Evolutionary conservation across 2,113 vertebrate genomes (phyloP).

Genomic region (Atrichornis clamosus): DNA sequence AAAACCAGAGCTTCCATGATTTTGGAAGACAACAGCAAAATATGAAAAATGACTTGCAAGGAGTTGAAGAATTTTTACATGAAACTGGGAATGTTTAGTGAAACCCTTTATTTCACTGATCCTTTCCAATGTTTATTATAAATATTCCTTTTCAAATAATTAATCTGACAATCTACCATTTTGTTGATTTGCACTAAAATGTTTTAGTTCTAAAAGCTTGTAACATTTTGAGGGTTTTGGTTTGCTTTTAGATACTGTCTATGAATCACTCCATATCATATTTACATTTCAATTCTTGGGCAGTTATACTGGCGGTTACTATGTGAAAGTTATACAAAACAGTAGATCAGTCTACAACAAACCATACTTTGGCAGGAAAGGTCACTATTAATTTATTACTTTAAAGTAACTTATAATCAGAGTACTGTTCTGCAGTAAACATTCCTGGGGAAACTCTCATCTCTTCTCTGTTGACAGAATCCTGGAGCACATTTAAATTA

Average conservation of each 20-base stretch:
- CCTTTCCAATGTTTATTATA: slow-evolving; percentile 55
- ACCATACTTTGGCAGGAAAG: neutral
- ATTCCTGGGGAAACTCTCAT: neutral
- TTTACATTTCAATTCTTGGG: slow-evolving; percentile 41
- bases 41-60: neutral
- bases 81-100: neutral
- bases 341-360: slow-evolving; percentile 22
- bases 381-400: slow-evolving; percentile 35
- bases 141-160: slow-evolving; percentile 60
- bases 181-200: slow-evolving; percentile 10
- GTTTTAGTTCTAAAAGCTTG: neutral
- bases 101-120: neutral
- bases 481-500: neutral
- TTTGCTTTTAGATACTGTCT: neutral
- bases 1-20: neutral
- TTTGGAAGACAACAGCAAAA: neutral
- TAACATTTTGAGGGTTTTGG: neutral
- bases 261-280: slow-evolving; percentile 18
- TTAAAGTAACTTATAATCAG: neutral
- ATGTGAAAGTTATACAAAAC: slow-evolving; percentile 12
- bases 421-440: neutral
- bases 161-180: slow-evolving; percentile 44
- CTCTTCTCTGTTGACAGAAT: neutral
- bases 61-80: neutral
- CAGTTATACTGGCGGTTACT: slow-evolving; percentile 23